Conservation (phyloP, 2,888 invertebrate species). For the Amiota mariae region DNA sequence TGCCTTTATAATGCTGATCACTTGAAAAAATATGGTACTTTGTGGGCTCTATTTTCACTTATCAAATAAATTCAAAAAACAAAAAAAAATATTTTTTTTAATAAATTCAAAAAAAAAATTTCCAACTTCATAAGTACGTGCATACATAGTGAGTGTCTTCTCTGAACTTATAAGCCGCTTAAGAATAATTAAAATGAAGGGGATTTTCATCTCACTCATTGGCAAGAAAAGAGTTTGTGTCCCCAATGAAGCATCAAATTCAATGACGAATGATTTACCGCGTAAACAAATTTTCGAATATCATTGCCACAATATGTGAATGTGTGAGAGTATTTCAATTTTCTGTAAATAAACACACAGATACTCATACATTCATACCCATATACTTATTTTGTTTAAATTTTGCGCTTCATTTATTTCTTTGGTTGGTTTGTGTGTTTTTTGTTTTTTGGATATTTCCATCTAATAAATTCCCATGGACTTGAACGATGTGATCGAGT, state of each 20-base stretch:
- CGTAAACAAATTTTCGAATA: slow-evolving; percentile 28
- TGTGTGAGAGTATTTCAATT: background rate
- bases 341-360: background rate
- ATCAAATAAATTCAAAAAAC: too few relatives aligned
- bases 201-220: too few relatives aligned
- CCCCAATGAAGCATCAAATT: slow-evolving; percentile 24
- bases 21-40: too few relatives aligned
- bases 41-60: too few relatives aligned
- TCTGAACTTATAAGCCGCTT: background rate
- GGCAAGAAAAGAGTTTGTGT: slow-evolving; percentile 14
- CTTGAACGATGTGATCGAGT: background rate
- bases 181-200: too few relatives aligned
- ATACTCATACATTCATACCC: background rate
- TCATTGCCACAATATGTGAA: background rate
- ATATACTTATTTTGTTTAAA: slow-evolving; percentile 42
- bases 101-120: too few relatives aligned
- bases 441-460: too few relatives aligned
- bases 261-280: slow-evolving; percentile 28
- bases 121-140: too few relatives aligned
- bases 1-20: too few relatives aligned
- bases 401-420: slow-evolving; percentile 55
- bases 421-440: background rate
- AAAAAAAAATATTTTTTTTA: too few relatives aligned
- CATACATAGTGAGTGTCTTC: too few relatives aligned
- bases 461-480: slow-evolving; percentile 41